Evolutionary conservation across 2,113 vertebrate species (phyloP).

Genomic region (Caloenas nicobarica): DNA sequence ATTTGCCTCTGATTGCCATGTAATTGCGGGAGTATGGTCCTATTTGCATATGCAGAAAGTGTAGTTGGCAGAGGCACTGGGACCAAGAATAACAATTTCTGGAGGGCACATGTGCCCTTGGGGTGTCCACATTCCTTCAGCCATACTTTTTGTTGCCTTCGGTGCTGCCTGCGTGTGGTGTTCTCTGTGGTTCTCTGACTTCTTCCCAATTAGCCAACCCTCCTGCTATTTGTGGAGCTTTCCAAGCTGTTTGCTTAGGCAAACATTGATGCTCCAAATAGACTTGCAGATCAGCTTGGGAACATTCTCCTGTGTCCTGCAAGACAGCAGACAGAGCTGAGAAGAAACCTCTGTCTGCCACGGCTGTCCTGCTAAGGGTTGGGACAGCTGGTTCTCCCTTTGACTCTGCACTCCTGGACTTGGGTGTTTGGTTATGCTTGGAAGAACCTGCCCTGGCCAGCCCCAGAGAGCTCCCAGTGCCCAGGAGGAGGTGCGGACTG

Average conservation of each 20-base stretch:
- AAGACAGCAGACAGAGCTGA: not conserved
- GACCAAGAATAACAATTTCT: not conserved
- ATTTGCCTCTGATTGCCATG: conserved; percentile 79
- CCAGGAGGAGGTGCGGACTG: not conserved
- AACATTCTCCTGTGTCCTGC: not conserved
- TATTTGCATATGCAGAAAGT: conserved; percentile 73
- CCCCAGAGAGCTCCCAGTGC: not conserved
- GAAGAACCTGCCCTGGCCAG: not conserved
- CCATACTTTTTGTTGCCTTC: not conserved
- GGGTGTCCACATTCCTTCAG: not conserved
- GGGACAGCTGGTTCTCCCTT: not conserved
- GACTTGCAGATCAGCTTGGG: not conserved
- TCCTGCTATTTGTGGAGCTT: conserved; percentile 20
- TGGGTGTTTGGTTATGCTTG: not conserved
- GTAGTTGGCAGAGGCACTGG: not conserved
- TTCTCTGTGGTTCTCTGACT: not conserved
- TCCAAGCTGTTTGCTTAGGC: not conserved
- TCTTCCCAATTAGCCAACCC: conserved; percentile 8
- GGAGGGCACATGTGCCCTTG: not conserved
- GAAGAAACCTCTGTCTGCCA: not conserved
- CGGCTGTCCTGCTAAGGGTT: not conserved
- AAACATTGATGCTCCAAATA: not conserved
- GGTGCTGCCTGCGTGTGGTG: not conserved
- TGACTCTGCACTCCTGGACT: no score
- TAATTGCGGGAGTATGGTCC: conserved; percentile 72